Evolutionary conservation across 35 echinoderm and acorn worm species (phyloP), one percentile per base, ranked within the genome.

Genomic region (Heliocidaris erythrogramma): DNA sequence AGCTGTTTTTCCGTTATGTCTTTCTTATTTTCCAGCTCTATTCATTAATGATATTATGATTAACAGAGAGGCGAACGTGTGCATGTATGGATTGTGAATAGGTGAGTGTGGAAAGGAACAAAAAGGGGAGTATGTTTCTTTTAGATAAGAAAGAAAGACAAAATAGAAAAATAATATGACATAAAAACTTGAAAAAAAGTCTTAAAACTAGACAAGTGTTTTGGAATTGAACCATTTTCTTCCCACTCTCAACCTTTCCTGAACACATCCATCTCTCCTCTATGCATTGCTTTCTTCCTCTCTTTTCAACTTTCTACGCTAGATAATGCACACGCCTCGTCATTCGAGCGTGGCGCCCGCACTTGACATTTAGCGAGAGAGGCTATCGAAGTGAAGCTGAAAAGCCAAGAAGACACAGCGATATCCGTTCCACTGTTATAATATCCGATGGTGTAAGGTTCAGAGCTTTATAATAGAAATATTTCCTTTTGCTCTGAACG

Each of bases 351-450:
- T 59, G 91, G 21, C 50, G 47, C 29, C 50, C 29, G n/a, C 91
- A 17, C 91, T 92, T 92, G 91, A 92, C 91, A 49, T 92, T 92
- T 92, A 52, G 48, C 4, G 10, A 13, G 30, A 92, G 91, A 59
- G 91, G 87, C 87, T 89, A 24, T 89, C 47, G 18, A 89, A 89
- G 47, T 89, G 87, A 89, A 48, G 24, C 31, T 48, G 31, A 32
- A 32, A 89, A 47, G 87, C 17, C 87, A 48, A 78, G 65, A 78
- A 78, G 65, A n/a, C 65, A 21, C 18, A 78, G 14, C 18, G 4
- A 78, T 78, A 78, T 78, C 65, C 65, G 21, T 78, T 78, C 65
- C 65, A 78, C 18, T n/a, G 65, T 78, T 78, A 78, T 17, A n/a
- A 18, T 78, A 78, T 78, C 65, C 65, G 27, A 27, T 17, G 65